Evolutionary conservation across 2,797 vertebrate genomes (phyloP).

Genomic region (Scomberomorus guttatus): DNA sequence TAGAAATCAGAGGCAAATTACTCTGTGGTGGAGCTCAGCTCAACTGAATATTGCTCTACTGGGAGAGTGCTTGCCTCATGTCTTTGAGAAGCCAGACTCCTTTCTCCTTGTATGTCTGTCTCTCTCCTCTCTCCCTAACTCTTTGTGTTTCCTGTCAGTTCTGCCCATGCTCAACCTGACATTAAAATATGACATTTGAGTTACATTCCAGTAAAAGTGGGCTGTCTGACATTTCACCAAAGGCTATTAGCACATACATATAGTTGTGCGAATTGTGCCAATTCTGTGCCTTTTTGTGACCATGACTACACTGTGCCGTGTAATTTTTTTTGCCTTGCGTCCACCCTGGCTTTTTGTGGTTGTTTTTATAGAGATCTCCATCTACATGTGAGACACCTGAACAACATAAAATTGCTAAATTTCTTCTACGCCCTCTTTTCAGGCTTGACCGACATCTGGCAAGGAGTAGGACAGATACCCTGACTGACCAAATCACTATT

Average conservation of each 20-base stretch:
- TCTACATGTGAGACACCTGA: no score
- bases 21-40: conserved; percentile 87
- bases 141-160: conserved; percentile 30
- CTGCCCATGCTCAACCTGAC: conserved; percentile 25
- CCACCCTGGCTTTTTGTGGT: no score
- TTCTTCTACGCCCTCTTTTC: no score
- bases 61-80: conserved; percentile 80
- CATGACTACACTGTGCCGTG: no score
- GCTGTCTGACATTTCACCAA: not conserved
- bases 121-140: conserved; percentile 5
- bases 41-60: conserved; percentile 88
- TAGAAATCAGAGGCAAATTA: conserved; percentile 95
- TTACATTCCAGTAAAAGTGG: conserved; percentile 12
- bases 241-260: not conserved
- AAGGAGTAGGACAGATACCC: no score
- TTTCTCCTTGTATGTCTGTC: conserved; percentile 8
- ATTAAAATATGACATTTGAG: conserved; percentile 42
- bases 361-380: no score
- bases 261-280: not conserved
- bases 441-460: no score
- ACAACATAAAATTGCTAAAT: no score
- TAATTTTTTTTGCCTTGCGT: no score
- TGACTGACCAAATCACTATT: no score
- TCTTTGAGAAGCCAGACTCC: conserved; percentile 46
- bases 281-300: not conserved